These are phyloP conservation scores for Dolichotis patagonum DNA, from an alignment of 2,113 vertebrate species.

Conservation along the genomic window DNA sequence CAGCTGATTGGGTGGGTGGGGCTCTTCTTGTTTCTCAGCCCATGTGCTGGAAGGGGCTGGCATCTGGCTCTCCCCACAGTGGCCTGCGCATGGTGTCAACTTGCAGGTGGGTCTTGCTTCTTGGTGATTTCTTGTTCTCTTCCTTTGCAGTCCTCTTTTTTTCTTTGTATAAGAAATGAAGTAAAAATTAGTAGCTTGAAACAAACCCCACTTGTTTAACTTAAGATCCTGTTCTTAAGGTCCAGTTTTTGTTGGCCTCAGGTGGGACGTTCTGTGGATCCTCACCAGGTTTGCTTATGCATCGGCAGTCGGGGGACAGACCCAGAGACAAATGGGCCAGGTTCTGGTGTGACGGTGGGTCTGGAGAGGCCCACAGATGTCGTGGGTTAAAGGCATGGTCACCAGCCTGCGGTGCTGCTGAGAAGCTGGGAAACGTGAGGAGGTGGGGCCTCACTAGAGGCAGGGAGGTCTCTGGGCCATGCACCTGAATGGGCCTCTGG, in stretches of 20 bases:
- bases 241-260: background rate
- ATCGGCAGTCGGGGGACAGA: background rate
- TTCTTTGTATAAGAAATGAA: background rate
- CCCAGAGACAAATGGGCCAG: background rate
- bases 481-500: background rate
- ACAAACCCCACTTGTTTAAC: background rate
- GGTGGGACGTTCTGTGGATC: background rate
- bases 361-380: background rate
- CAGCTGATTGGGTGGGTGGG: too few relatives aligned
- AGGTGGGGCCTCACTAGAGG: background rate
- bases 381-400: background rate
- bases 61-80: too few relatives aligned
- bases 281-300: background rate
- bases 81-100: too few relatives aligned
- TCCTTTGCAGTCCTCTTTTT: background rate
- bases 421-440: background rate
- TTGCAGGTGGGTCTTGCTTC: too few relatives aligned
- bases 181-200: constrained; percentile 15
- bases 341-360: too few relatives aligned
- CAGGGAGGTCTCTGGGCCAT: too few relatives aligned
- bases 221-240: background rate
- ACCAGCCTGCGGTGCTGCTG: background rate
- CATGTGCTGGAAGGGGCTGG: too few relatives aligned
- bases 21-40: too few relatives aligned
- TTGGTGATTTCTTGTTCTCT: too few relatives aligned